Evolutionary conservation across 1,140 invertebrate genomes (phyloP), one percentile per base, ranked within the genome.

Genomic region (Macrostomum lignano): DNA sequence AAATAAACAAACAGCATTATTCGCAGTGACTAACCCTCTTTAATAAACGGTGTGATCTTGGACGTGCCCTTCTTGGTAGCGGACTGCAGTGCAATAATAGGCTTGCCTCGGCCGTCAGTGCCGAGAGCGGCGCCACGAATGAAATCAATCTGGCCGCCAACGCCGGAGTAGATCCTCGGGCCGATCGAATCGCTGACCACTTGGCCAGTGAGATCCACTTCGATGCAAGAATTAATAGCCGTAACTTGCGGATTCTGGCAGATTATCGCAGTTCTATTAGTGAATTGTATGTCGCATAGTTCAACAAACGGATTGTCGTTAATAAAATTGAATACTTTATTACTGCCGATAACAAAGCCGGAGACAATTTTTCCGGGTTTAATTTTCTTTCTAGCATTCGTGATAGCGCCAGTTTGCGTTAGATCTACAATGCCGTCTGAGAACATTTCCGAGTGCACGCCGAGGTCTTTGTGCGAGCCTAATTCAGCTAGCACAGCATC

Each of bases 151-250:
- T 88, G 79, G 1, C 79, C 81, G 21, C 79, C 79, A 45, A 68
- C 63, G 30, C 66, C 65, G 66, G 32, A 33, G 41, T 36, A 30
- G 20, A 30, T 5, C 7, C 20, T 30, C 2, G 74, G 72, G 33
- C 75, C 76, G 47, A 93, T 84, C 31, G 79, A 84, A 47, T 91
- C 82, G 0, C 79, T 71, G 35, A 69, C 67, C 2, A 91, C 43
- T 58, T 91, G 81, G 1, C 82, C 82, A 2, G 79, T 84, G n/a
- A 93, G 58, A 55, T 91, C 82, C 0, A 91, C 71, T 58, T 91
- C 81, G 43, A 91, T 81, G 50, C 75, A 81, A 0, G 79, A 86
- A 58, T 91, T 91, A 42, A 91, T 86, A 11, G 81, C 79, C 0
- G 78, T 84, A 68, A 91, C 81, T 46, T 67, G 70, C 1, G 77